Conservation (phyloP, 2,113 vertebrate genomes). For the Paramormyrops kingsleyae region DNA sequence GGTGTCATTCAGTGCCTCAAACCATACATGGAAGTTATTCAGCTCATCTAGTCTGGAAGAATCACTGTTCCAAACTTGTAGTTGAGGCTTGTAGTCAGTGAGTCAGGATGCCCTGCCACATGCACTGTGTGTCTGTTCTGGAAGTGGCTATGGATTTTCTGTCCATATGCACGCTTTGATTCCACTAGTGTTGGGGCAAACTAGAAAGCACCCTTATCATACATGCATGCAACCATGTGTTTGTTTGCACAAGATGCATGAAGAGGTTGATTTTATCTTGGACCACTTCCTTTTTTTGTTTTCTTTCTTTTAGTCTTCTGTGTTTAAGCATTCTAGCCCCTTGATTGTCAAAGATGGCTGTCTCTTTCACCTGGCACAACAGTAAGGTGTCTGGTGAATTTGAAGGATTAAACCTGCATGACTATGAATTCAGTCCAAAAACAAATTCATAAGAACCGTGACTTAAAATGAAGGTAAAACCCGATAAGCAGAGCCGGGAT, state of each 20-base stretch:
- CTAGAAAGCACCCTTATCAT: not conserved
- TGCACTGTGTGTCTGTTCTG: not conserved
- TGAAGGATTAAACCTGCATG: not conserved
- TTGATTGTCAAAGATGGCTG: not conserved
- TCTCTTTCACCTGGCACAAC: not conserved
- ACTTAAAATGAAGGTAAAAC: not conserved
- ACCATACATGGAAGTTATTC: not conserved
- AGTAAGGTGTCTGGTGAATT: not conserved
- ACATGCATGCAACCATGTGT: not conserved
- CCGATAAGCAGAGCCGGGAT: not conserved
- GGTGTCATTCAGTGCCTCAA: not conserved
- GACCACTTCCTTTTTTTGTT: no score
- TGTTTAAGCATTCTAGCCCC: not conserved
- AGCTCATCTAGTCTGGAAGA: not conserved
- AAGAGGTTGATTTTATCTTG: not conserved
- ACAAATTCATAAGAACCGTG: not conserved
- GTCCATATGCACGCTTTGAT: not conserved
- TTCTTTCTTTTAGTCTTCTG: not conserved
- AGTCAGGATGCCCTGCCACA: not conserved
- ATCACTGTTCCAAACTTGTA: not conserved
- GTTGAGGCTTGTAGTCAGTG: not conserved
- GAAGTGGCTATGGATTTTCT: not conserved
- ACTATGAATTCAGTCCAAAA: not conserved
- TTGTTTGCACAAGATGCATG: not conserved
- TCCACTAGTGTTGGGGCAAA: not conserved